Percentiles rank a stretch among this genome's conserved stretches.
Evolutionary conservation across 1,140 invertebrate species (phyloP).

Genomic region (Dendroctonus valens): DNA sequence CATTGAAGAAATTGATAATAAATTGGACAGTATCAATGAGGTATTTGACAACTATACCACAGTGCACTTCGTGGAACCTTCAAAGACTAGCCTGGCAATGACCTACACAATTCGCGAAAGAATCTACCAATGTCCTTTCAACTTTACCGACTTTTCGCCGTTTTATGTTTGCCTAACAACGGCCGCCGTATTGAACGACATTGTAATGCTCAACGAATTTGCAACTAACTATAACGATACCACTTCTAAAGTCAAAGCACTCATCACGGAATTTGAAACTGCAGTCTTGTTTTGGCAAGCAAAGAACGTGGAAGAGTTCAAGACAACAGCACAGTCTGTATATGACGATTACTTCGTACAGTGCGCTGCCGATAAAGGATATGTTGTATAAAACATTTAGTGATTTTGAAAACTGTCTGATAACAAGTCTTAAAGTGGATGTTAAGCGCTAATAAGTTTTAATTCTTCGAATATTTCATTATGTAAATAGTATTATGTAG

Average conservation of each 20-base stretch:
- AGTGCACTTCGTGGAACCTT: constrained; percentile 4
- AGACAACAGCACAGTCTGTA: background rate
- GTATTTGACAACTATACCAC: constrained; percentile 6
- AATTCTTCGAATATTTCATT: no score
- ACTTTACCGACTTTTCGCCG: constrained; percentile 9
- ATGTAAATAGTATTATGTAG: no score
- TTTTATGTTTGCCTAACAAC: constrained; percentile 9
- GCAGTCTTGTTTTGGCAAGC: background rate
- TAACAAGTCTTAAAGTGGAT: no score
- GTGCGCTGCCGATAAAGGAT: background rate
- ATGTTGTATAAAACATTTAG: background rate
- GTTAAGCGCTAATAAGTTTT: no score
- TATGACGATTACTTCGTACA: constrained; percentile 8
- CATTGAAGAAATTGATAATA: background rate
- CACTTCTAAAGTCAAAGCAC: background rate
- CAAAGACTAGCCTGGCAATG: background rate
- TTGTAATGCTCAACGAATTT: constrained; percentile 11
- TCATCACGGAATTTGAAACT: background rate
- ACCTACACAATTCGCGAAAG: constrained; percentile 16
- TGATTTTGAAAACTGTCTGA: no score
- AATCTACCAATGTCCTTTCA: constrained; percentile 18
- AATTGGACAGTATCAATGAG: background rate
- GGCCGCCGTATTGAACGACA: constrained; percentile 1
- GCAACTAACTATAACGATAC: constrained; percentile 10
- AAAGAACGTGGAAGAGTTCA: constrained; percentile 1